phyloP scores from a whole-genome alignment of 2,113 vertebrate genomes.

The Egretta garzetta region DNA sequence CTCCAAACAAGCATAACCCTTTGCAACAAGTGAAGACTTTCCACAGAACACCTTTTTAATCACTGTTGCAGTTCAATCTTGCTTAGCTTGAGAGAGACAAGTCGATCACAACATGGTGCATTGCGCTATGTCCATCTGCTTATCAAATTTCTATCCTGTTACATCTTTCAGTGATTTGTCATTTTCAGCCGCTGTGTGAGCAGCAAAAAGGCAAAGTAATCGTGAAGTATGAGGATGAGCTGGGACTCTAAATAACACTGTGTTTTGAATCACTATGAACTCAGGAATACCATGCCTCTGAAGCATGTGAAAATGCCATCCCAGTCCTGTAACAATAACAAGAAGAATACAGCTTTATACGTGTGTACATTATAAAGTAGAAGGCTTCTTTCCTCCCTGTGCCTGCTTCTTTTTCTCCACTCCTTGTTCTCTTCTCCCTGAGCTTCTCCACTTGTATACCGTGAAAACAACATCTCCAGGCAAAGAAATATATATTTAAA shows the following conservation, averaged over 20 bases:
- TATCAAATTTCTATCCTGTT: not conserved
- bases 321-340: not conserved
- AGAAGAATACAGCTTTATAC: not conserved
- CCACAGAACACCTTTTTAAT: not conserved
- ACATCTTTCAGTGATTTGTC: not conserved
- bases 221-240: not conserved
- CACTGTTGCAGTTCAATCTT: not conserved
- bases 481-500: not conserved
- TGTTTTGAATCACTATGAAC: not conserved
- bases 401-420: not conserved
- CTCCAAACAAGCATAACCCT: not conserved
- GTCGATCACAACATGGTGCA: not conserved
- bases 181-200: not conserved
- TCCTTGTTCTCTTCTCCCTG: not conserved
- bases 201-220: not conserved
- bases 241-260: not conserved
- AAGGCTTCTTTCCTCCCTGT: not conserved
- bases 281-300: not conserved
- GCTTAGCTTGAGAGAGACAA: not conserved
- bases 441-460: not conserved
- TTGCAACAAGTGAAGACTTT: not conserved
- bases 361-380: fast-evolving
- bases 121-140: not conserved
- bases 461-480: not conserved
- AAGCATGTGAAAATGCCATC: not conserved